A percentile compares a stretch with the other conserved stretches of the same genome.
Conservation (phyloP, 35 echinoderm and acorn worm genomes). For the Amphiura filiformis region DNA sequence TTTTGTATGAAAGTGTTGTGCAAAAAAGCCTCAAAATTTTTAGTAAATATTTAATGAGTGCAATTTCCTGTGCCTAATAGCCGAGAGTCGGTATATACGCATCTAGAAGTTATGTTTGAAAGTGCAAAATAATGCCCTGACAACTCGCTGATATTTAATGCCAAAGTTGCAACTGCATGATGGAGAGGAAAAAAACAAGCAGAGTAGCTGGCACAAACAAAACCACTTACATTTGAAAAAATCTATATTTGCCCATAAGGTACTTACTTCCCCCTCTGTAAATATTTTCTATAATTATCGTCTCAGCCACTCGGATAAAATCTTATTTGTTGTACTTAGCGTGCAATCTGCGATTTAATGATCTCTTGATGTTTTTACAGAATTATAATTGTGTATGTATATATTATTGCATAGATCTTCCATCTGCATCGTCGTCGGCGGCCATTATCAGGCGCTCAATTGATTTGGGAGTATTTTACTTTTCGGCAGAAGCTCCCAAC, state of each 20-base stretch:
- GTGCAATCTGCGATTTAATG: neutral
- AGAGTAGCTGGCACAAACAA: neutral
- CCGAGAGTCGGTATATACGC: neutral
- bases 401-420: too few relatives aligned
- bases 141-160: neutral
- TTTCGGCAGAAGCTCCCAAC: neutral
- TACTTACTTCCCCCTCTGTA: neutral
- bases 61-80: neutral
- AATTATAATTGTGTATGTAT: too few relatives aligned
- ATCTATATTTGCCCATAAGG: slow-evolving; percentile 1
- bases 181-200: neutral
- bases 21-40: too few relatives aligned
- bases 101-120: neutral
- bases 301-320: neutral
- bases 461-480: neutral
- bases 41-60: neutral
- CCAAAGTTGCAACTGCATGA: neutral
- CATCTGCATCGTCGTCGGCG: too few relatives aligned
- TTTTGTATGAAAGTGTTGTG: too few relatives aligned
- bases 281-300: neutral
- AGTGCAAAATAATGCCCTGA: slow-evolving; percentile 1
- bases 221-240: neutral
- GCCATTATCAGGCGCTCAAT: neutral
- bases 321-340: neutral
- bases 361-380: neutral